Base-by-base conservation (phyloP, 2,888 invertebrate genomes). In the Calameuta idolon region DNA sequence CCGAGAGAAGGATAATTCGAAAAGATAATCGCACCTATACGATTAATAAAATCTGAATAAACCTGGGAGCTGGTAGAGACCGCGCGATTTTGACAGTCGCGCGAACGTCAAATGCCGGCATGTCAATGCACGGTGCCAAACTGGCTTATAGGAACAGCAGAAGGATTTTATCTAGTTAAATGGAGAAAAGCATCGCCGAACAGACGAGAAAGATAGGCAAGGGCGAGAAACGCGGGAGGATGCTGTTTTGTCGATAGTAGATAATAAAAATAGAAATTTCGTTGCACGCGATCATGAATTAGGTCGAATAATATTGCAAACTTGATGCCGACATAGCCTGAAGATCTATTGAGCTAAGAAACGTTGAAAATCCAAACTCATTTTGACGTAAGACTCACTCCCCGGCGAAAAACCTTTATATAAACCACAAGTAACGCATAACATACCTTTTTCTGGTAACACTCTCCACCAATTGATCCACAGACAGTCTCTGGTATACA, bases 61-160 rank as follows among this genome's bases (percentile, higher is more conserved):
- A 89, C 89, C 89, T 89, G 82, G 77, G 80, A 74, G 80, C 78
- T 76, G 83, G 83, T 74, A 85, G 83, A 40, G 40, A 40, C 75
- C 88, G 87, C 77, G 85, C 84, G 79, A 90, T 86, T 88, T 85
- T 90, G 83, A 90, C 86, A 82, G 86, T 89, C 76, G 90, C 90
- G 79, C 85, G 84, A 79, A 90, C 80, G 82, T 89, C 85, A 83
- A 87, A 84, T 83, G 85, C 85, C 31, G 93, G 92, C 89, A 92
- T 93, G 92, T 90, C 68, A 92, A 92, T 88, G 92, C 89, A 69
- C 91, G 86, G 3, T 91, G 88, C 68, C 71, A 75, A 69, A 78
- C 77, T 40, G 79, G 71, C 37, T 75, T 35, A 78, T 73, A 78
- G 75, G 40, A 68, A 35, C 71, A 68, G 75, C 75, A 73, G 78